Conservation (phyloP, 2,113 vertebrate species). For the Microtus richardsoni region DNA sequence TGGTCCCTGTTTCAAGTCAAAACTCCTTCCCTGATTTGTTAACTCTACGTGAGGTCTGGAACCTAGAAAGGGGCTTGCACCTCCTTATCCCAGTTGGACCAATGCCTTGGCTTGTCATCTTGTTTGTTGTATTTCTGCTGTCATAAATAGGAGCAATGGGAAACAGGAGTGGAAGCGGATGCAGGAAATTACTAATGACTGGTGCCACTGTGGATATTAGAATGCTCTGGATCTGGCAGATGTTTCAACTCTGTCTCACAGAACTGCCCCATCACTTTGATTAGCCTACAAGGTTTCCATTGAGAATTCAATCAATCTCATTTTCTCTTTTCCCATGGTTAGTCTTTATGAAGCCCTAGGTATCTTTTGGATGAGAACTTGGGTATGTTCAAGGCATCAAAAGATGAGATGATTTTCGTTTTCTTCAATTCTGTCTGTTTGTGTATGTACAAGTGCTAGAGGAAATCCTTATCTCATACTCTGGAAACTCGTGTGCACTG, state of each 20-base stretch:
- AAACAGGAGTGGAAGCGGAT: background rate
- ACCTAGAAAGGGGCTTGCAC: background rate
- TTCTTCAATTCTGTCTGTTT: background rate
- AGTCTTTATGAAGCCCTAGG: background rate
- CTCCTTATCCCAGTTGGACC: background rate
- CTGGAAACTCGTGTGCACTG: background rate
- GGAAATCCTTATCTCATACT: background rate
- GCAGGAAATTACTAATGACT: background rate
- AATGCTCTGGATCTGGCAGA: background rate
- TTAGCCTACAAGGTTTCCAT: background rate
- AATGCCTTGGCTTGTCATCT: background rate
- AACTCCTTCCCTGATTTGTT: background rate
- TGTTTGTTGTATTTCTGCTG: background rate
- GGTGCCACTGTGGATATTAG: background rate
- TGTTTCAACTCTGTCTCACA: background rate
- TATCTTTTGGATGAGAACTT: slow-evolving; percentile 38
- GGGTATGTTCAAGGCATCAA: background rate
- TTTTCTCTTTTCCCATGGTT: background rate
- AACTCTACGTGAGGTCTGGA: background rate
- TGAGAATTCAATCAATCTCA: background rate
- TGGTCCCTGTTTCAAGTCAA: slow-evolving; percentile 5
- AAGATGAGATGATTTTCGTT: background rate
- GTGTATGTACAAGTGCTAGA: background rate
- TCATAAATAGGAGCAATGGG: background rate
- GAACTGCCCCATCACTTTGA: background rate